Evolutionary conservation across 1,140 invertebrate genomes (phyloP), one percentile per base, ranked within the genome.

Genomic region (Lepidurus apus): DNA sequence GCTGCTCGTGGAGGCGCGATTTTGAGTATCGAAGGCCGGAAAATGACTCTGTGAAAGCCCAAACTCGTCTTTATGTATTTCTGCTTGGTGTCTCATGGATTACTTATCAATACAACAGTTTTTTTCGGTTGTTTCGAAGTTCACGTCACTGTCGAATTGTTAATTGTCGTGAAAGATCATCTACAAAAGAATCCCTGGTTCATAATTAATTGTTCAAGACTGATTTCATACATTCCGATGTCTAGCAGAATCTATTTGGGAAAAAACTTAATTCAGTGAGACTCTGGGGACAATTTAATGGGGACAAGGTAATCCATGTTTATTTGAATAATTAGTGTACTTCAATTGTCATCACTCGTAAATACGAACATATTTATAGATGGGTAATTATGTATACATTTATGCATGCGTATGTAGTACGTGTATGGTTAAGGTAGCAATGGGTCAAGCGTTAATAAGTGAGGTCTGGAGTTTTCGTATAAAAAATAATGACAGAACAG

Each of bases 1-100:
- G 47, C 86, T 91, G 81, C 91, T 91, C 83, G 91, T 93, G 83
- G 87, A 90, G 95, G 95, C 76, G 93, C 98, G 74, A 90, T 91
- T 82, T 98, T 98, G 83, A 97, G 95, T 80, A 96, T 98, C 81
- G 96, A 98, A 87, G 96, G 96, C 21, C 87, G 95, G 81, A 97
- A 96, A 87, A 97, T 98, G 95, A 89, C 93, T 77, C 88, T 97
- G 78, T 96, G 83, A 81, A 65, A 65, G 17, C 53, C 17, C 21
- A n/a, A 4, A 9, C 17, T 7, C 21, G 53, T 65, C 6, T 65
- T 65, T 21, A 1, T 65, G 17, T 65, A 65, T 65, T 65, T 7
- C 13, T 65, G 17, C 21, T 65, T 13, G 21, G 53, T 13, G 17
- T 65, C 53, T 7, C 7, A 0, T 65, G 53, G 13, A 21, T 65